Percentiles rank a stretch among this genome's conserved stretches.
Conservation (phyloP, 2,113 vertebrate species). For the Geococcyx californianus region DNA sequence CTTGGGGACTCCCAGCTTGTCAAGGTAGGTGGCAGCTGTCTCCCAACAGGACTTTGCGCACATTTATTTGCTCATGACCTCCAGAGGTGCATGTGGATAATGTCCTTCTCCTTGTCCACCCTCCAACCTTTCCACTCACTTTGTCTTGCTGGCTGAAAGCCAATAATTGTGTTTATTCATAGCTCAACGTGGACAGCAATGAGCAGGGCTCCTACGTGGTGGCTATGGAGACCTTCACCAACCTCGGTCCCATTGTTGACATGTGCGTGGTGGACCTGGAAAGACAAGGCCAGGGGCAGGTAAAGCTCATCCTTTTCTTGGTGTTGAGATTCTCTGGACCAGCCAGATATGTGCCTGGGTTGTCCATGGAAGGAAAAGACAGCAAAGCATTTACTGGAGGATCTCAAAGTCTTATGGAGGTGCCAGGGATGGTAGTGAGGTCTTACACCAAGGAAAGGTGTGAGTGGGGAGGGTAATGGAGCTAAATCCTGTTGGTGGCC, state of each 20-base stretch:
- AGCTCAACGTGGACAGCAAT: slow-evolving; percentile 98
- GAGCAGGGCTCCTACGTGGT: slow-evolving; percentile 96
- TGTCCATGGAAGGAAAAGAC: not conserved
- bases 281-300: slow-evolving; percentile 97
- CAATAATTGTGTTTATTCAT: not conserved
- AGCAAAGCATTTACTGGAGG: not conserved
- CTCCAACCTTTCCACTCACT: not conserved
- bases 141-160: not conserved
- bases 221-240: slow-evolving; percentile 98
- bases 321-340: not conserved
- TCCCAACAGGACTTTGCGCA: not conserved
- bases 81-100: not conserved
- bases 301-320: slow-evolving; percentile 27
- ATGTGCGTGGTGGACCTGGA: slow-evolving; percentile 99
- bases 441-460: not conserved
- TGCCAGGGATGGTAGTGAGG: not conserved
- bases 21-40: slow-evolving; percentile 77
- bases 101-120: not conserved
- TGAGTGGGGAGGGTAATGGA: too few relatives aligned
- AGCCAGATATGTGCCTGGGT: rapidly evolving
- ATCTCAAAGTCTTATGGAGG: not conserved
- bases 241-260: slow-evolving; percentile 96
- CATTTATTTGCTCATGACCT: not conserved
- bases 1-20: slow-evolving; percentile 97
- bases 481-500: too few relatives aligned